Conservation (phyloP, 2,113 vertebrate genomes). For the Pterocles gutturalis region DNA sequence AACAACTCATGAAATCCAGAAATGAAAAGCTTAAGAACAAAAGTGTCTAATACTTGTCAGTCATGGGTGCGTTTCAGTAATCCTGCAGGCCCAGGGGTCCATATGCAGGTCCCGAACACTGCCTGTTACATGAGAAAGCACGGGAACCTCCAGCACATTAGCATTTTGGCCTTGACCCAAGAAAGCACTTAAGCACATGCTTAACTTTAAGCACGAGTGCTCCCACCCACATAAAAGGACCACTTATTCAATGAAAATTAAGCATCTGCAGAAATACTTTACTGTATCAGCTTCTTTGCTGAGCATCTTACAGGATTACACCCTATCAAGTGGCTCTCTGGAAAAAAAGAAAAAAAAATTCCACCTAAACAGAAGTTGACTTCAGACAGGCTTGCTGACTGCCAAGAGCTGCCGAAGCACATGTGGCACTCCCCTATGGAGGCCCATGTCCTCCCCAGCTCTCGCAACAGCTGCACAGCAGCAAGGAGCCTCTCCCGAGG, state of each 20-base stretch:
- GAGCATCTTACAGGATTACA: constrained; percentile 39
- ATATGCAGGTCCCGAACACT: neutral
- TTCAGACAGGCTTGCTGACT: neutral
- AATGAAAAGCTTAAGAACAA: neutral
- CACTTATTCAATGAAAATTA: constrained; percentile 59
- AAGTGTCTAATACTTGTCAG: neutral
- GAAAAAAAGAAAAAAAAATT: neutral
- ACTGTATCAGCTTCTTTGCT: constrained; percentile 33
- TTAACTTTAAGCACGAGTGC: constrained; percentile 71
- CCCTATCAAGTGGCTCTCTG: constrained; percentile 33
- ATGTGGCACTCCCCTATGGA: neutral
- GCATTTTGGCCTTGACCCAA: constrained; percentile 44
- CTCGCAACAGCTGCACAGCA: constrained; percentile 53
- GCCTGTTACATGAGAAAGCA: constrained; percentile 50
- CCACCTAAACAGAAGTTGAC: neutral
- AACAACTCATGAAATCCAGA: neutral
- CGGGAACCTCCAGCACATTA: constrained; percentile 10
- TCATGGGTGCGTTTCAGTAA: neutral
- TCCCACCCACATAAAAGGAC: constrained; percentile 63
- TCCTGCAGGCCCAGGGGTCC: neutral
- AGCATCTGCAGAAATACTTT: constrained; percentile 65
- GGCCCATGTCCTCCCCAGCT: neutral
- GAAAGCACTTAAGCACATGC: constrained; percentile 67
- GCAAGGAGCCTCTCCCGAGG: neutral
- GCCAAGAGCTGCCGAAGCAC: constrained; percentile 24